Evolutionary conservation across 1,140 invertebrate species (phyloP), one percentile per base, ranked within the genome.

Genomic region (Nasonia vitripennis): DNA sequence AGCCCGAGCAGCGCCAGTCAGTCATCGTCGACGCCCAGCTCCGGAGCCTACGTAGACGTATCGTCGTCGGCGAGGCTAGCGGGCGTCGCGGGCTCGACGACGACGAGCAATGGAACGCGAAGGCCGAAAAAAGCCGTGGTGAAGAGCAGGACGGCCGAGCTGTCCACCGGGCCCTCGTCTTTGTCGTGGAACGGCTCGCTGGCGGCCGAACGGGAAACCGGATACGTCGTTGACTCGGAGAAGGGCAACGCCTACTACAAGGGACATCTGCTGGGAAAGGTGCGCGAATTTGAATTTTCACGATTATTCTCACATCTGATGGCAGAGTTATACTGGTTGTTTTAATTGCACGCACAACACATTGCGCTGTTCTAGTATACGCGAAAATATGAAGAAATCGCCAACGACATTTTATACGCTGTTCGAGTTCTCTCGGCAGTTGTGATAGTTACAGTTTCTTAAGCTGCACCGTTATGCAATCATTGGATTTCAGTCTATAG

Each of bases 231-330:
- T 37, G 94, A 95, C 88, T 92, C 91, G 7, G 90, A 89, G 5
- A 93, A 93, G 45, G 92, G 93, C 41, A 94, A 94, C 41, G 93
- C 94, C 4, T 95, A 95, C 85, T 90, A 93, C 78, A 94, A 94
- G 84, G 94, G 94, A 68, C 93, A 94, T 62, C 94, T 95, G 83
- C 90, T 95, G 10, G 94, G 94, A 74, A 95, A 95, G 93, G 94
- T 95, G 27, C 27, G 27, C 27, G 87, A 90, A 90, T 85, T 70
- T 23, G 75, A 37, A 34, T 34, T 17, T 71, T n/a, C 31, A 20
- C 23, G 14, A 45, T 67, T 67, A 11, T n/a, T 71, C 68, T 34
- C 68, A 55, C 5, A 17, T 27, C 27, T 27, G 27, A 27, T 55
- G 12, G 51, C 12, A 37, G 5, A 37, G 5, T 5, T 27, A 27